Evolutionary conservation across 2,888 invertebrate species (phyloP).

Genomic region (Aplocera efformata): DNA sequence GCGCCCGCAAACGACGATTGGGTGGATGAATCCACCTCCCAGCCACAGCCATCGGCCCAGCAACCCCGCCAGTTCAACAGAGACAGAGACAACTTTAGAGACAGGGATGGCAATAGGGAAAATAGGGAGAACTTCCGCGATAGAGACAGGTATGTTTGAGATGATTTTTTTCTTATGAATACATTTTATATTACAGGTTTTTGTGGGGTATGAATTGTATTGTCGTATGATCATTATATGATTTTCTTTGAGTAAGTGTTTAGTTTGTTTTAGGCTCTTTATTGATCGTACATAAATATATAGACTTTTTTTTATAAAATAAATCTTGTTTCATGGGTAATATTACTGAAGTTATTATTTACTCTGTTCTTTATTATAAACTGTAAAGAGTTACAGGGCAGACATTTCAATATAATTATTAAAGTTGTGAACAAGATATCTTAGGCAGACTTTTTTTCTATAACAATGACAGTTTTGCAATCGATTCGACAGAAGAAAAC

Average conservation of each 20-base stretch:
- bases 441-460: conserved; percentile 14
- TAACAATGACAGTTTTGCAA: conserved; percentile 34
- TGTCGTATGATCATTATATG: no score
- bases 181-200: no score
- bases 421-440: conserved; percentile 1
- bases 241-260: no score
- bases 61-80: conserved; percentile 30
- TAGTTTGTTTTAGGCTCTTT: no score
- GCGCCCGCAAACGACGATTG: conserved; percentile 38
- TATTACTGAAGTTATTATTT: no score
- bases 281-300: no score
- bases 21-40: conserved; percentile 43
- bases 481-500: conserved; percentile 70
- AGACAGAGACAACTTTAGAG: conserved; percentile 19
- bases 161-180: neutral
- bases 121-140: conserved; percentile 21
- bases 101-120: conserved; percentile 21
- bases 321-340: no score
- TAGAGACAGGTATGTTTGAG: conserved; percentile 21
- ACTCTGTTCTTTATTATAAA: no score
- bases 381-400: no score
- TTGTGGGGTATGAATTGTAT: no score
- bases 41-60: conserved; percentile 21
- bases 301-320: no score
- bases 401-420: no score